A percentile compares a stretch with the other conserved stretches of the same genome.
These are phyloP conservation scores for Perca fluviatilis DNA, from an alignment of 2,113 vertebrate genomes.

Conservation along the genomic window DNA sequence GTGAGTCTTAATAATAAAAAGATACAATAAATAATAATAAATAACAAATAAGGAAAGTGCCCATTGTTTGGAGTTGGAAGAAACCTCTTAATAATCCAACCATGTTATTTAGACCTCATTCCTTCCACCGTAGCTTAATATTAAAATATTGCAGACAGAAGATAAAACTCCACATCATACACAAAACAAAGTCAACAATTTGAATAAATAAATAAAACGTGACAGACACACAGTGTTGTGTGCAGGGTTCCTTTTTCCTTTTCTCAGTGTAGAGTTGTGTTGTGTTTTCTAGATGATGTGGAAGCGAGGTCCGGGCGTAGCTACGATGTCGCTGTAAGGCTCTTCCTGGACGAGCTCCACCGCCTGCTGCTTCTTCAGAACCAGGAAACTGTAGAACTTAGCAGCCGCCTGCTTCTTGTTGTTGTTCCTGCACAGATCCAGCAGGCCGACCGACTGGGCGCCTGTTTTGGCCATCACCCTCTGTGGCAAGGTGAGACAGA, in stretches of 20 bases:
- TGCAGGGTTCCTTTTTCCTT: not conserved
- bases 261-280: not conserved
- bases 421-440: slow-evolving; percentile 95
- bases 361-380: slow-evolving; percentile 98
- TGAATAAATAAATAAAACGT: slow-evolving; percentile 26
- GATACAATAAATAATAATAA: not conserved
- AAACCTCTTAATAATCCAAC: not conserved
- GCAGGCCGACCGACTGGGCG: slow-evolving; percentile 94
- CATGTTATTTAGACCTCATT: slow-evolving; percentile 19
- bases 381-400: slow-evolving; percentile 99
- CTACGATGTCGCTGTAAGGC: slow-evolving; percentile 97
- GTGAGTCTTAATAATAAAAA: not conserved
- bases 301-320: slow-evolving; percentile 94
- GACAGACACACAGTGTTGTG: slow-evolving; percentile 20
- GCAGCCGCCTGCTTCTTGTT: slow-evolving; percentile 97
- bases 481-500: slow-evolving; percentile 78
- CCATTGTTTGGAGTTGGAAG: slow-evolving; percentile 4
- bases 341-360: slow-evolving; percentile 94
- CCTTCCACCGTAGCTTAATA: slow-evolving; percentile 15
- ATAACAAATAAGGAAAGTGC: slow-evolving; percentile 4
- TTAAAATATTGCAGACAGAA: slow-evolving; percentile 15
- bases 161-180: slow-evolving; percentile 38
- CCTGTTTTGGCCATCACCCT: slow-evolving; percentile 96
- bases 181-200: slow-evolving; percentile 27
- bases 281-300: slow-evolving; percentile 89